Conservation (phyloP, 1,140 invertebrate genomes). For the Philopotamus ludificatus region DNA sequence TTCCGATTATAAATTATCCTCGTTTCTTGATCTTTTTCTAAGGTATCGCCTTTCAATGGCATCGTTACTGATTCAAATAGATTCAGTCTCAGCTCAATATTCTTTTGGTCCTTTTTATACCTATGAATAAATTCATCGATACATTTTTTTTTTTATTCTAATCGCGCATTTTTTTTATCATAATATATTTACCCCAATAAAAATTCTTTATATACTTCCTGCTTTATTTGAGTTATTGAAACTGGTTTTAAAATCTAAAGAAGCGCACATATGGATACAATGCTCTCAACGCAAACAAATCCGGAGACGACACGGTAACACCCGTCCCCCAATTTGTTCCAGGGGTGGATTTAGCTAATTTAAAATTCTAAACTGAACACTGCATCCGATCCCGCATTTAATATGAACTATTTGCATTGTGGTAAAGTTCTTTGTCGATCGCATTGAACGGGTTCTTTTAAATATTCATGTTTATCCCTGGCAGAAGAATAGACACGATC, state of each 20-base stretch:
- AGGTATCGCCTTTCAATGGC: not conserved
- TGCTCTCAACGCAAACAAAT: conserved; percentile 34
- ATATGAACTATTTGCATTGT: not conserved
- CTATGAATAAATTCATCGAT: not conserved
- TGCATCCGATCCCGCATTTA: not conserved
- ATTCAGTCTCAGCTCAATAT: too few species aligned
- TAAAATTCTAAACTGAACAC: not conserved
- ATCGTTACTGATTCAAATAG: not conserved
- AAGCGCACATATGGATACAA: conserved; percentile 5
- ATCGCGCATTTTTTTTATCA: not conserved
- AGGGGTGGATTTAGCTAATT: conserved; percentile 5
- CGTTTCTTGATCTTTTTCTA: conserved; percentile 11
- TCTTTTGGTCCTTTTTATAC: too few species aligned
- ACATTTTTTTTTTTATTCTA: too few species aligned
- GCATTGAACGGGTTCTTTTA: too few species aligned
- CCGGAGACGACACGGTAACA: conserved; percentile 15
- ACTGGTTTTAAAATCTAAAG: not conserved
- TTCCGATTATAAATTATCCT: conserved; percentile 20
- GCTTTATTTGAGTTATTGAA: not conserved
- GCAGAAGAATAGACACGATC: too few species aligned
- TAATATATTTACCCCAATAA: not conserved
- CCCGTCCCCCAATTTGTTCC: conserved; percentile 36
- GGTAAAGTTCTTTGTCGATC: too few species aligned
- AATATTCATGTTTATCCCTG: too few species aligned
- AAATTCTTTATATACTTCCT: not conserved